A percentile compares a stretch with the other conserved stretches of the same genome.
These are phyloP conservation scores for Zoroaster sp. DNA, from an alignment of 53 echinoderm and acorn worm genomes.

Conservation along the genomic window DNA sequence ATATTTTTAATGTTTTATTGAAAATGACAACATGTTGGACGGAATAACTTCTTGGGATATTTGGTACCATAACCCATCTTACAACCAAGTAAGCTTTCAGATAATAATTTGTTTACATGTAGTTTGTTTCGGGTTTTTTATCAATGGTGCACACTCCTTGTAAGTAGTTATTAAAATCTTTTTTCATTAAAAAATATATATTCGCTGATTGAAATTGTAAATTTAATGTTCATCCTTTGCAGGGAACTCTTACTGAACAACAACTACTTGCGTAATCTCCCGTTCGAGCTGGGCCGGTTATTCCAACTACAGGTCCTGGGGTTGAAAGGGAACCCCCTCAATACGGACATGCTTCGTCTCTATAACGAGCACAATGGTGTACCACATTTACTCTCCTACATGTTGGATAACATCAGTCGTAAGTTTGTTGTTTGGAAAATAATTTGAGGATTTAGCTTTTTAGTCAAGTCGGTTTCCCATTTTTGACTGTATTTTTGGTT, in stretches of 20 bases:
- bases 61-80: too few species aligned
- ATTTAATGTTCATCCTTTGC: not conserved
- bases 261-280: conserved; percentile 90
- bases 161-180: too few species aligned
- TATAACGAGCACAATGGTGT: conserved; percentile 89
- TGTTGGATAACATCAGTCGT: conserved; percentile 94
- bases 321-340: conserved; percentile 94
- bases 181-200: too few species aligned
- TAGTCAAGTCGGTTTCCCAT: not conserved
- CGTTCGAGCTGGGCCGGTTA: conserved; percentile 89
- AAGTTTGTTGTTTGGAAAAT: conserved; percentile 51
- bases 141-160: too few species aligned
- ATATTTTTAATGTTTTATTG: too few species aligned
- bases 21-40: too few species aligned
- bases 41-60: too few species aligned
- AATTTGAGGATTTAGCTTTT: too few species aligned
- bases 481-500: too few species aligned
- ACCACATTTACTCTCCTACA: conserved; percentile 80
- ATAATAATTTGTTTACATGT: too few species aligned
- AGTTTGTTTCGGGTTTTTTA: too few species aligned
- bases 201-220: not conserved
- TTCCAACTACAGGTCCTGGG: conserved; percentile 91
- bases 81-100: too few species aligned
- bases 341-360: conserved; percentile 75
- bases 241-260: conserved; percentile 98